Base-by-base conservation (phyloP, 2,113 vertebrate genomes). In the Mobula birostris region DNA sequence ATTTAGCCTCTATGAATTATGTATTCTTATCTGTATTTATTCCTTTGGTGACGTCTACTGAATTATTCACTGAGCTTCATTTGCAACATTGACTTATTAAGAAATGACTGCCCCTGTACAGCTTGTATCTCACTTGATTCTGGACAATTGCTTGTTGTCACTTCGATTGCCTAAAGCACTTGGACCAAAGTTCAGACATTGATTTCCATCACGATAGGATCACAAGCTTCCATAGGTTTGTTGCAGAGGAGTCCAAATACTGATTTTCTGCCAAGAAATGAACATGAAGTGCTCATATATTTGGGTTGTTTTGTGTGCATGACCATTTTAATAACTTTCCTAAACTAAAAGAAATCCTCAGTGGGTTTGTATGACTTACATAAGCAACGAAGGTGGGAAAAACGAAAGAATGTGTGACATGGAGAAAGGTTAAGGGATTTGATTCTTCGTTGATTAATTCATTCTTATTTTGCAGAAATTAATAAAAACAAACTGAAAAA, bases 251-350 rank as follows among this genome's bases (percentile, higher is more conserved):
- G 17, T 91, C 63, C 63, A 91, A 36, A 29, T 68, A 91, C 87
- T 70, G 87, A 91, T 91, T 68, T 91, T 32, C 87, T 91, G n/a
- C 61, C 58, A 91, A 68, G 15, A 91, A 68, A 66, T 36, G 6
- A 91, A 91, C 66, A 14, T 91, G 63, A 90, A 24, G 29, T 32
- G 17, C 87, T 36, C 63, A 36, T 14, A 29, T 91, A 15, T 68
- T 85, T 68, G 32, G 14, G 14, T 91, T 68, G 17, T 32, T n/a
- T 68, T 70, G 11, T 14, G 68, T 70, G 12, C 17, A 17, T 68
- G 61, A 15, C n/a, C 63, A 91, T 15, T 68, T 68, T 29, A 91
- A 91, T 36, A 68, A 1, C 6, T 66, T 68, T 48, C 19, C 48
- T 19, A 85, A 85, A 58, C 24, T 2, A 7, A 85, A 85, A 85